Conservation (phyloP, 2,888 invertebrate species). For the Cynaeus angustus region DNA sequence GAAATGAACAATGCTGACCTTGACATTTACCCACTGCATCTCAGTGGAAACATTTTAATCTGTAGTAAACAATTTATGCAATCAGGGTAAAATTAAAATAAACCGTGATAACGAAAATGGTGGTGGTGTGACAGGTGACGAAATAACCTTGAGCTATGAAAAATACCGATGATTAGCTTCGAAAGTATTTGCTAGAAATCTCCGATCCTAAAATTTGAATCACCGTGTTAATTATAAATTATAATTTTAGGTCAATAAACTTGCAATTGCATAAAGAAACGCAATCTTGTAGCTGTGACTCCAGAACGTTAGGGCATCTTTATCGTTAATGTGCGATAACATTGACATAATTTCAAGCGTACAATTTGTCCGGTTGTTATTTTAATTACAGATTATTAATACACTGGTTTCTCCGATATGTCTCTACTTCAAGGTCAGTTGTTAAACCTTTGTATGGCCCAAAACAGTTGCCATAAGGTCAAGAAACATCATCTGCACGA, state of each 20-base stretch:
- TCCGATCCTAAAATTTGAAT: constrained; percentile 24
- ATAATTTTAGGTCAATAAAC: constrained; percentile 33
- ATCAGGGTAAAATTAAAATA: constrained; percentile 25
- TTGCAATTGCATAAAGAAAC: constrained; percentile 34
- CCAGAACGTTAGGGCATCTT: constrained; percentile 13
- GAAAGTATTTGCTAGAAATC: constrained; percentile 26
- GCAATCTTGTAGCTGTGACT: constrained; percentile 22
- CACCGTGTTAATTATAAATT: constrained; percentile 31
- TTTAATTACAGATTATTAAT: constrained; percentile 37
- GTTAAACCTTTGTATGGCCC: constrained; percentile 1
- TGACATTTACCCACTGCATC: constrained; percentile 49
- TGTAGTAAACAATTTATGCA: constrained; percentile 27
- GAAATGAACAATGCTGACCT: constrained; percentile 39
- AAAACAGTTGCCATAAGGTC: not conserved
- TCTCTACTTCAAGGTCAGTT: constrained; percentile 29
- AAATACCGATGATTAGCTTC: constrained; percentile 22
- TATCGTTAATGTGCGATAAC: constrained; percentile 46
- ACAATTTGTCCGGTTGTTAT: constrained; percentile 42
- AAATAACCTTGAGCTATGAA: constrained; percentile 21
- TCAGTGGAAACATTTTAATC: constrained; percentile 26
- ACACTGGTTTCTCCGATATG: constrained; percentile 32
- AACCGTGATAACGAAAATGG: constrained; percentile 6
- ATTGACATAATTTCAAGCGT: constrained; percentile 48
- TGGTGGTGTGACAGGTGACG: constrained; percentile 13
- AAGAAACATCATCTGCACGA: constrained; percentile 12